A percentile compares a stretch with the other conserved stretches of the same genome.
These are phyloP conservation scores for Hemaris fuciformis DNA, from an alignment of 2,888 invertebrate species.

Conservation along the genomic window DNA sequence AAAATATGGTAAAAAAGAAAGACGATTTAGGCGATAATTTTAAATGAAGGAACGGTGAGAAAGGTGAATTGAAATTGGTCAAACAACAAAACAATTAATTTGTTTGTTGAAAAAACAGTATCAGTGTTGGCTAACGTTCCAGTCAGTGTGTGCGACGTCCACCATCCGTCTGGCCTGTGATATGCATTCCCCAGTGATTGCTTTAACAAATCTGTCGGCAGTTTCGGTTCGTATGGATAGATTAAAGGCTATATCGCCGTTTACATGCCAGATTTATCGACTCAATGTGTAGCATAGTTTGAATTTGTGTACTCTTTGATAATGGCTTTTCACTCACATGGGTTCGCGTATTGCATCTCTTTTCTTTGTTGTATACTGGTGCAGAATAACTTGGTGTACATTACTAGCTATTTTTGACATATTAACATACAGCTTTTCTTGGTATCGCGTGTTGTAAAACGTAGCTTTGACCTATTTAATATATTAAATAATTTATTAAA, in stretches of 20 bases:
- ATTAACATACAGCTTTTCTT: too few relatives aligned
- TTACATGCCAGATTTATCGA: not conserved
- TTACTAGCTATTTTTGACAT: too few relatives aligned
- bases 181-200: conserved; percentile 54
- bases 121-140: conserved; percentile 10
- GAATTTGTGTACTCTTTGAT: not conserved
- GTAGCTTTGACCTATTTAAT: too few relatives aligned
- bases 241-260: conserved; percentile 5
- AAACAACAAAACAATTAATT: too few relatives aligned
- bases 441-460: too few relatives aligned
- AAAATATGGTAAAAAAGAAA: too few relatives aligned
- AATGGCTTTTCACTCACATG: not conserved
- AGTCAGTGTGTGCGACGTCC: conserved; percentile 28
- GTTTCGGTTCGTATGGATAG: conserved; percentile 13
- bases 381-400: not conserved
- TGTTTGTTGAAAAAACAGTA: too few relatives aligned
- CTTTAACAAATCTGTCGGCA: conserved; percentile 55
- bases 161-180: conserved; percentile 34
- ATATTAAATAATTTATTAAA: too few relatives aligned
- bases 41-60: too few relatives aligned
- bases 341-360: not conserved
- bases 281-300: not conserved
- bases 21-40: too few relatives aligned
- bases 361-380: not conserved
- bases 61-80: too few relatives aligned